phyloP scores from a whole-genome alignment of 2,797 vertebrate species.

The Sarcophilus harrisii region DNA sequence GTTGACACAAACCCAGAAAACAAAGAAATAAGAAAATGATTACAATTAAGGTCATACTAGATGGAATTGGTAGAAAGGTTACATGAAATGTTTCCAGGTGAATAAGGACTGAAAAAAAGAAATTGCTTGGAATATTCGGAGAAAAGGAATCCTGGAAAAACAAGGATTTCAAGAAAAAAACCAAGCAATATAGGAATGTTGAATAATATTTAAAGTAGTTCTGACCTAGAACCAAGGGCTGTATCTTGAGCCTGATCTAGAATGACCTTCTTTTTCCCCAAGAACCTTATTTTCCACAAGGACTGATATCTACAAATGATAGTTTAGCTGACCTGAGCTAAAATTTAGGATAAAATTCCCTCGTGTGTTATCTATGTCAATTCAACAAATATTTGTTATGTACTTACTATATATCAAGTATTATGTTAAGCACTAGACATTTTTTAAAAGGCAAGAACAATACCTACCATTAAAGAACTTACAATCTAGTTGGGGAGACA shows the following conservation, averaged over 20 bases:
- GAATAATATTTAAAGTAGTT: background rate
- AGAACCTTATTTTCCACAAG: background rate
- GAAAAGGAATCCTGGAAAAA: background rate
- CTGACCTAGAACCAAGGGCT: background rate
- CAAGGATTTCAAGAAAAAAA: no score
- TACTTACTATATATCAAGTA: background rate
- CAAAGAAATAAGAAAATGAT: background rate
- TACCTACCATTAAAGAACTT: background rate
- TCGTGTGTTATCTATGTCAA: background rate
- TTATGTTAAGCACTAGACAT: background rate
- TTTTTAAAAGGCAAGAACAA: background rate
- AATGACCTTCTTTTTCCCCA: background rate
- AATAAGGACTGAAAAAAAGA: background rate
- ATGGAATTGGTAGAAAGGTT: background rate
- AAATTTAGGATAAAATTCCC: background rate
- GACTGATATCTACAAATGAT: background rate
- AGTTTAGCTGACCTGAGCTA: background rate
- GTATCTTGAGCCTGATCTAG: background rate
- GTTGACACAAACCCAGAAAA: background rate
- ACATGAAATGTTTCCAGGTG: background rate
- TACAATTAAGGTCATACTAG: background rate
- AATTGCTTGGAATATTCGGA: background rate
- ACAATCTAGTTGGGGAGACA: background rate
- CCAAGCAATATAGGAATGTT: background rate
- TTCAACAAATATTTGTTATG: background rate